phyloP scores from a whole-genome alignment of 2,888 invertebrate genomes.

The Drosophila prolongata region DNA sequence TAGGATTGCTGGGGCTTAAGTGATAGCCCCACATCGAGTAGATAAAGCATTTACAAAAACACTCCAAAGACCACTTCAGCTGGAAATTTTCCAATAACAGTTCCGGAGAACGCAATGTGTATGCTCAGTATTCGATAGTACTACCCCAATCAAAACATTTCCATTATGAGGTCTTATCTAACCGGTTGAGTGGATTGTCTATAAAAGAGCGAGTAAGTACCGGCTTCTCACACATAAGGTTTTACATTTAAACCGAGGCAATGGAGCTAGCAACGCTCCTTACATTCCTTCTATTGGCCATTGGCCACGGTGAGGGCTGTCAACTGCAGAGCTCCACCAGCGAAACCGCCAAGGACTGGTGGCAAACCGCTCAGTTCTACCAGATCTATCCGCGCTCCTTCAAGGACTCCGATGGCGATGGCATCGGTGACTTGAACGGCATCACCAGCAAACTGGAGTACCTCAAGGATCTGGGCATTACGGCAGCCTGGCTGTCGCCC shows the following conservation, averaged over 20 bases:
- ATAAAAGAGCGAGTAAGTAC: slow-evolving; percentile 18
- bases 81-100: slow-evolving; percentile 6
- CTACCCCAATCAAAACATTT: slow-evolving; percentile 7
- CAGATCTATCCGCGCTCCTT: slow-evolving; percentile 94
- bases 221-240: neutral
- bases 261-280: slow-evolving; percentile 20
- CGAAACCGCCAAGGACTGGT: slow-evolving; percentile 88
- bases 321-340: slow-evolving; percentile 1
- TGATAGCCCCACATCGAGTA: slow-evolving; percentile 54
- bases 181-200: neutral
- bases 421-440: slow-evolving; percentile 94
- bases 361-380: slow-evolving; percentile 91
- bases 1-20: slow-evolving; percentile 23
- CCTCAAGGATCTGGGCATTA: slow-evolving; percentile 89
- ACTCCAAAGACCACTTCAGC: slow-evolving; percentile 40
- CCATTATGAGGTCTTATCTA: slow-evolving; percentile 22
- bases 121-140: slow-evolving; percentile 5
- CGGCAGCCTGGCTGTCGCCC: slow-evolving; percentile 93
- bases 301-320: slow-evolving; percentile 9
- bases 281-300: slow-evolving; percentile 3
- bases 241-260: neutral
- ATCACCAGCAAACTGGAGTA: slow-evolving; percentile 87
- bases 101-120: neutral
- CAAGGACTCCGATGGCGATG: slow-evolving; percentile 92
- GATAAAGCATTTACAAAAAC: slow-evolving; percentile 27